Percentiles rank a stretch among this genome's conserved stretches.
phyloP scores from a whole-genome alignment of 2,113 vertebrate species.

The Carollia perspicillata region DNA sequence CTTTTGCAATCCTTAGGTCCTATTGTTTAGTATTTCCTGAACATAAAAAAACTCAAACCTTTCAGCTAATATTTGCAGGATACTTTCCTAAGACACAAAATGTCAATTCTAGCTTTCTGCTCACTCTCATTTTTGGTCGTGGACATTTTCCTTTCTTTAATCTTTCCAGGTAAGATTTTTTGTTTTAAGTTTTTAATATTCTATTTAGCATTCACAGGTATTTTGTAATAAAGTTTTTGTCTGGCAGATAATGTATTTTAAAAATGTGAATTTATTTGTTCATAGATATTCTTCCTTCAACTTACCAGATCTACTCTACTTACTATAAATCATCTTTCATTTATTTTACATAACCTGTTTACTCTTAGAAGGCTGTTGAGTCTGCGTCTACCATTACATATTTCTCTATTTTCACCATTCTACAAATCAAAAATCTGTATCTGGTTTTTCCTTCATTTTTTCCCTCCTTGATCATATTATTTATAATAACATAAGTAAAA shows the following conservation, averaged over 20 bases:
- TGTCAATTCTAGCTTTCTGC: neutral
- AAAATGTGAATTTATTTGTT: neutral
- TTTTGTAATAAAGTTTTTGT: neutral
- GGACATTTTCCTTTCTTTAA: neutral
- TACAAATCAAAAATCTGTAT: neutral
- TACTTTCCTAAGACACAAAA: neutral
- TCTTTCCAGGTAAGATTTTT: neutral
- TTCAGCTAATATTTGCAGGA: neutral
- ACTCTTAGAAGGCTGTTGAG: neutral
- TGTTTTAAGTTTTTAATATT: neutral
- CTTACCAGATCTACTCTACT: neutral
- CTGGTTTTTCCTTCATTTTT: neutral
- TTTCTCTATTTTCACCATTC: neutral
- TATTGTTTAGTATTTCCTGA: neutral
- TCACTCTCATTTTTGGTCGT: neutral
- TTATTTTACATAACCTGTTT: neutral
- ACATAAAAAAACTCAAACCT: neutral
- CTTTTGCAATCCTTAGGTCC: neutral
- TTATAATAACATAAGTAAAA: neutral
- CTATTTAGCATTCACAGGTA: neutral
- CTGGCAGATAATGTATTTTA: neutral
- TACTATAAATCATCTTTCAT: neutral
- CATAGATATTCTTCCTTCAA: neutral
- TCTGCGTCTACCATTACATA: neutral
- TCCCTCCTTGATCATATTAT: neutral